Base-by-base conservation (phyloP, 1,140 invertebrate species). In the Thaumatotibia leucotreta region DNA sequence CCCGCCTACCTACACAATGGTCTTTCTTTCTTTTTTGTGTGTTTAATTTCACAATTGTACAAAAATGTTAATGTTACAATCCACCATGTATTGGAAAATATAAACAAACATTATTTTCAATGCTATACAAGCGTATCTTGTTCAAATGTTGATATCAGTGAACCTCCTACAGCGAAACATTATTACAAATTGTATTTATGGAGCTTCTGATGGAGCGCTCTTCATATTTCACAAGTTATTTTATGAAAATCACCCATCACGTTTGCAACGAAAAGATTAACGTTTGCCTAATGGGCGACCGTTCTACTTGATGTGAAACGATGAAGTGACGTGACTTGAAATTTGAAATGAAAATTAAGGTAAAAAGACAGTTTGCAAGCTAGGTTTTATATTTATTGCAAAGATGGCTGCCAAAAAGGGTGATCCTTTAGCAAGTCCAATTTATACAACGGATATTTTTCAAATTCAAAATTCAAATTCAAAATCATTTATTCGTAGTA, bases 201-300 rank as follows among this genome's bases (percentile, higher is more conserved):
- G 20, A 45, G 17, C 39, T 6, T 69, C 72, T 78, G 78, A 82
- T 81, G 77, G 74, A 83, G 78, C 77, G 76, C 33, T 32, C 71
- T 73, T 71, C 69, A 73, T 76, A 77, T 75, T 77, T 78, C 72
- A 80, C 67, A 49, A 45, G 54, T 72, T 85, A 83, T 80, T 83
- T 77, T 75, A 77, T 70, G 77, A 85, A 83, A 81, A 76, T 76
- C 70, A 20, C 65, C 82, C 83, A 74, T 83, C 81, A 79, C 64
- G 65, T 72, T 67, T 61, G 62, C 54, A 67, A 66, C 62, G 66
- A 68, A 70, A 65, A 70, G 68, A 33, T 45, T 35, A 67, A 29
- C 14, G 50, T 67, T 58, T 63, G 17, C 39, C 39, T 45, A 45
- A 45, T 45, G 39, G 39, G 20, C 39, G 39, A 17, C 17, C 39